A percentile compares a stretch with the other conserved stretches of the same genome.
Evolutionary conservation across 2,888 invertebrate genomes (phyloP).

Genomic region (Drosophila silvestris): DNA sequence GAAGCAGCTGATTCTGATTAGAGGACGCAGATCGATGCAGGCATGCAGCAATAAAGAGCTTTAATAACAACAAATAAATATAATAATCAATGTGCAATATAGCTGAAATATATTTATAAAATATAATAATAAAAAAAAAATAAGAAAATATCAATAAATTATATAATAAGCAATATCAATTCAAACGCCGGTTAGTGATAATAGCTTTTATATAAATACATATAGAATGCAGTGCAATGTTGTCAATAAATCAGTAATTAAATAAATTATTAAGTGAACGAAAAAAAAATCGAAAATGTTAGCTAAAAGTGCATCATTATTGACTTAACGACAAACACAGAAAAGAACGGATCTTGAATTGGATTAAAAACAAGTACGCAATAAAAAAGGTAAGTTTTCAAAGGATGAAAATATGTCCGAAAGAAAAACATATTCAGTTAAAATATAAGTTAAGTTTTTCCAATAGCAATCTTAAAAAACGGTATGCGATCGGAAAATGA

Average conservation of each 20-base stretch:
- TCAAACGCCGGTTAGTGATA: slow-evolving; percentile 61
- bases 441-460: background rate
- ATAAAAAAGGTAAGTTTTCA: slow-evolving; percentile 27
- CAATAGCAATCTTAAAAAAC: background rate
- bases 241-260: slow-evolving; percentile 20
- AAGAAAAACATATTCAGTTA: background rate
- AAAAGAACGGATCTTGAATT: slow-evolving; percentile 13
- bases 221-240: slow-evolving; percentile 44
- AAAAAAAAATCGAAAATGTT: slow-evolving; percentile 43
- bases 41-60: slow-evolving; percentile 56
- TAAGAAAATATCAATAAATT: slow-evolving; percentile 28
- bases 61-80: slow-evolving; percentile 53
- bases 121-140: slow-evolving; percentile 39
- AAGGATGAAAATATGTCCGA: background rate
- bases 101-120: slow-evolving; percentile 66
- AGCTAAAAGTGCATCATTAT: slow-evolving; percentile 27
- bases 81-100: slow-evolving; percentile 68
- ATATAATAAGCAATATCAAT: slow-evolving; percentile 31
- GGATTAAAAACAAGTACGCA: slow-evolving; percentile 18
- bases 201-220: slow-evolving; percentile 23
- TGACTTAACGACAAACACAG: slow-evolving; percentile 20
- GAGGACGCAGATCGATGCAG: slow-evolving; percentile 27
- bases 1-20: slow-evolving; percentile 58
- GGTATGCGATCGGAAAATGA: background rate
- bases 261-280: slow-evolving; percentile 36